Evolutionary conservation across 2,113 vertebrate genomes (phyloP), one percentile per base, ranked within the genome.

Genomic region (Esox niger): DNA sequence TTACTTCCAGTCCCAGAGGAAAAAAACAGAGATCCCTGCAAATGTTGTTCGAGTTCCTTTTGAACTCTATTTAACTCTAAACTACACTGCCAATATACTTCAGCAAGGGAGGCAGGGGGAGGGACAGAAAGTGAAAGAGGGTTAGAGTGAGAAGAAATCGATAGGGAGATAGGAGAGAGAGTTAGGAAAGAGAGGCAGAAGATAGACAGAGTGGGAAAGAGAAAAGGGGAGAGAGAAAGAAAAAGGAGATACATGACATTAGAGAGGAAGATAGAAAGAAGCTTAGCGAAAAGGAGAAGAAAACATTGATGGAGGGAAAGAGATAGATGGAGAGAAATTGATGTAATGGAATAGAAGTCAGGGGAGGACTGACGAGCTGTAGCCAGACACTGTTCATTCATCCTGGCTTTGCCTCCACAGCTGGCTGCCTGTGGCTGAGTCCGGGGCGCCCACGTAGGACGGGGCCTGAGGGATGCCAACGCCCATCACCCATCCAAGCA

Each of bases 341-440:
- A 31, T 10, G 72, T 70, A 76, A 84, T 79, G 80, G 80, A 81
- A 73, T 13, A 15, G 66, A 54, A 61, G 73, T 79, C 73, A 66
- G 75, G 61, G 75, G 13, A 31, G 38, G 26, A 25, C 13, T n/a
- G 8, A 10, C 2, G 21, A 69, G 73, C 52, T 33, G 74, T 70
- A 66, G 84, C 86, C 84, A 88, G 81, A 80, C 52, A 84, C 82
- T 87, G 87, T 87, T 81, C 81, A 87, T 84, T 88, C 82, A 88
- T 85, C 21, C 71, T 54, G 65, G 2, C 15, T 56, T 67, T 23
- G 54, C 66, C 70, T 35, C n/a, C 33, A 63, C 72, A 68, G 79
- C 82, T 77, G 66, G 79, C 82, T 77, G 59, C 13, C 38, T 43
- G 70, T 63, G 61, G 75, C 61, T 9, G 2, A 25, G 46, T 7